A percentile compares a stretch with the other conserved stretches of the same genome.
phyloP scores from a whole-genome alignment of 2,113 vertebrate species.

The Rallus limicola region DNA sequence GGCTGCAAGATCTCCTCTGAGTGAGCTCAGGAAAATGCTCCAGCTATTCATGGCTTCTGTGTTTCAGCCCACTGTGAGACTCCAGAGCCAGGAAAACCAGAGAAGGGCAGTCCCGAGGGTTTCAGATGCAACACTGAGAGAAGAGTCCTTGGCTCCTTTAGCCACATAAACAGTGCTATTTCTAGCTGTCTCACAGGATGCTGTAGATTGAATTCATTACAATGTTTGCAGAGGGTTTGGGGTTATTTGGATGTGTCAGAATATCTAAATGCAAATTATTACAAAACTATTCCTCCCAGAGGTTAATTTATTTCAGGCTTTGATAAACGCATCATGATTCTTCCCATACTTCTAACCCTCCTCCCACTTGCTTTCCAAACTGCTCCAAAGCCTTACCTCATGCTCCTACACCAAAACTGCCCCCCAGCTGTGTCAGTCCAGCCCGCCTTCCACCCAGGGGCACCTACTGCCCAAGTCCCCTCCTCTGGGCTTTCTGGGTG shows the following conservation, averaged over 20 bases:
- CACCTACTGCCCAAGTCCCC: neutral
- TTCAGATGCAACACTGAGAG: neutral
- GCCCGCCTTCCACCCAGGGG: neutral
- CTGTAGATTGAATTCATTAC: neutral
- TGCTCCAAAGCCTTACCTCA: neutral
- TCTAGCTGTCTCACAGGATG: neutral
- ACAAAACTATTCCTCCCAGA: conserved; percentile 40
- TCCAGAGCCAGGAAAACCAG: neutral
- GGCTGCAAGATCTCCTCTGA: neutral
- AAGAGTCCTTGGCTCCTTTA: neutral
- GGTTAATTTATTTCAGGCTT: conserved; percentile 29
- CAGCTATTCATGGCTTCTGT: neutral
- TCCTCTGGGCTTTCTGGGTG: neutral
- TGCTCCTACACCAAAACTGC: neutral
- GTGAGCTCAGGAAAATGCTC: neutral
- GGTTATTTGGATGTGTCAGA: conserved; percentile 43
- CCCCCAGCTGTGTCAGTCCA: neutral
- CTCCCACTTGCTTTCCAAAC: neutral
- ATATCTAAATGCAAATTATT: conserved; percentile 61
- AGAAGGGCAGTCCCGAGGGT: neutral
- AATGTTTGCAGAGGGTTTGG: conserved; percentile 26
- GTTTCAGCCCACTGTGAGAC: neutral
- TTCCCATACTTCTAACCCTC: neutral
- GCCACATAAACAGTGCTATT: neutral
- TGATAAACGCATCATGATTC: conserved; percentile 11